phyloP scores from a whole-genome alignment of 2,888 invertebrate species.

The Agrotis clavis region DNA sequence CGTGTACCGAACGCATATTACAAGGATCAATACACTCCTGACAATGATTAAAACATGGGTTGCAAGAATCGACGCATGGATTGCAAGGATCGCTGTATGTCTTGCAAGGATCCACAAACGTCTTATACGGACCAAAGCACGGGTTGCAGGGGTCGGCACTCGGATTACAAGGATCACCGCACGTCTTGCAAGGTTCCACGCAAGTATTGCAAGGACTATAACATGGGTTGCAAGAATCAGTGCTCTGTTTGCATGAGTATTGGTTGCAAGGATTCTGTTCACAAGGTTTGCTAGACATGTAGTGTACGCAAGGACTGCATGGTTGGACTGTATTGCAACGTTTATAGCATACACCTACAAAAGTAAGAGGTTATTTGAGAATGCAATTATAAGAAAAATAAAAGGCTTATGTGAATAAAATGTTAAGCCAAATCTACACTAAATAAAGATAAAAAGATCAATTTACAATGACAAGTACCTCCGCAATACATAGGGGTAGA shows the following conservation, averaged over 20 bases:
- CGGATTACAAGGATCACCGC: constrained; percentile 13
- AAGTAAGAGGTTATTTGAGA: constrained; percentile 25
- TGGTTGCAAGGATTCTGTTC: constrained; percentile 29
- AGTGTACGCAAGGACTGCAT: constrained; percentile 26
- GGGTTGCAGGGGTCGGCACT: background rate
- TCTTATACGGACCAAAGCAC: constrained; percentile 25
- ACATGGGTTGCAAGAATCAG: constrained; percentile 15
- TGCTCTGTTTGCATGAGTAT: constrained; percentile 20
- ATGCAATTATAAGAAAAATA: background rate
- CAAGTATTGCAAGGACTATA: constrained; percentile 5
- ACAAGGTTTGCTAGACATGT: constrained; percentile 24
- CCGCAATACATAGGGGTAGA: constrained; percentile 75
- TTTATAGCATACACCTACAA: constrained; percentile 79
- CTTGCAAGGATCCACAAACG: constrained; percentile 9
- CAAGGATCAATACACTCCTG: constrained; percentile 21
- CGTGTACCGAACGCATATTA: constrained; percentile 70
- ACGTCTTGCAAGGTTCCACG: too few species aligned
- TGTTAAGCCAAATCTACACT: constrained; percentile 25
- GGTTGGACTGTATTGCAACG: constrained; percentile 60
- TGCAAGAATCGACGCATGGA: constrained; percentile 6
- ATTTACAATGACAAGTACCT: constrained; percentile 74
- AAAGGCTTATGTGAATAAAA: background rate
- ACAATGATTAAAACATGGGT: constrained; percentile 21
- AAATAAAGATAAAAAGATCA: constrained; percentile 4
- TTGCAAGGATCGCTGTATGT: constrained; percentile 11